These are phyloP conservation scores for Brachyhypopomus occidentalis DNA, from an alignment of 2,113 vertebrate genomes.

Conservation along the genomic window DNA sequence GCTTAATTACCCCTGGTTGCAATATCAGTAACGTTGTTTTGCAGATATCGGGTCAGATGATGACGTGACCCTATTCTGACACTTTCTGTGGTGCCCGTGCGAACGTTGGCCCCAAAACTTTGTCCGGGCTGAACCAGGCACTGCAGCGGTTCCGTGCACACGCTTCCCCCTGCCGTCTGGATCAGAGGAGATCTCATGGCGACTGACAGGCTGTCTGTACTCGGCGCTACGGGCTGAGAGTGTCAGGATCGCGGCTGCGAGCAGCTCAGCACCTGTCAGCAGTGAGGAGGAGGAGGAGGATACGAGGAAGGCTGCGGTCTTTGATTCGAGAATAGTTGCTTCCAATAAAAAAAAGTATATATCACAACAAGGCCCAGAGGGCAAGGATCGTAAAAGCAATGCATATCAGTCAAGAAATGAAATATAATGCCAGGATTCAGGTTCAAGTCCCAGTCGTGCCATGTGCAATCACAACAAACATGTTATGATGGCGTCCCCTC, in stretches of 20 bases:
- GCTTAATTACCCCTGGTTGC: neutral
- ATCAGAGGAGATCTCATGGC: neutral
- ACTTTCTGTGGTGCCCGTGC: neutral
- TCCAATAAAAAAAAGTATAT: neutral
- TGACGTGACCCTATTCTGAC: neutral
- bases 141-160: neutral
- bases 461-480: conserved; percentile 18
- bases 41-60: neutral
- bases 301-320: conserved; percentile 3
- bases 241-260: neutral
- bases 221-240: neutral
- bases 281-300: neutral
- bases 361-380: conserved; percentile 19
- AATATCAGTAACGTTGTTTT: neutral
- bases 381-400: conserved; percentile 1
- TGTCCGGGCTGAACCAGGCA: conserved; percentile 4
- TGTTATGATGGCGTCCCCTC: neutral
- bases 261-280: conserved; percentile 21
- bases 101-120: neutral
- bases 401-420: conserved; percentile 1
- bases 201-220: conserved; percentile 30
- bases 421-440: neutral
- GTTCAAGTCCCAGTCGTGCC: conserved; percentile 17
- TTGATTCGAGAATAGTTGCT: conserved; percentile 5
- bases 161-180: conserved; percentile 4